Evolutionary conservation across 2,888 invertebrate genomes (phyloP).

Genomic region (Onchidella celtica): DNA sequence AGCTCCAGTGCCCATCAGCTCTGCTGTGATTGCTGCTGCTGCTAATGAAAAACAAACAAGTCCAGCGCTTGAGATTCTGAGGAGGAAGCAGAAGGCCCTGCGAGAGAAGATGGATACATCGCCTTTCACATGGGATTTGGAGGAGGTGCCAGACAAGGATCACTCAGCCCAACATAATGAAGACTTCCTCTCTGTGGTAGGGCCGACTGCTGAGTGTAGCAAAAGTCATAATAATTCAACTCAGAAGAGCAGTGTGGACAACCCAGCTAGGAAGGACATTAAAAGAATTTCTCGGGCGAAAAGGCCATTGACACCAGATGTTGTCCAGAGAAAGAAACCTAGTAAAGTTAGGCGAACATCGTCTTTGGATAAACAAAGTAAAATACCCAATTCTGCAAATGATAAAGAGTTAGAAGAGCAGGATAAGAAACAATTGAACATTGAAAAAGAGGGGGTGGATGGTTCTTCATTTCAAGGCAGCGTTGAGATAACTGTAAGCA

Average conservation of each 20-base stretch:
- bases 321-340: not conserved
- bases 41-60: slow-evolving; percentile 8
- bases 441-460: not conserved
- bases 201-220: not conserved
- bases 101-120: slow-evolving; percentile 48
- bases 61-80: slow-evolving; percentile 27
- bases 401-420: not conserved
- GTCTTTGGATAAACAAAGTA: slow-evolving; percentile 6
- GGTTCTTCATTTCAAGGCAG: not conserved
- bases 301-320: slow-evolving; percentile 23
- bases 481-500: not conserved
- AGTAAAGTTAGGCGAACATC: slow-evolving; percentile 18
- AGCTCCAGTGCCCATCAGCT: not conserved
- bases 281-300: not conserved
- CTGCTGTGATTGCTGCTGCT: not conserved
- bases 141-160: slow-evolving; percentile 35
- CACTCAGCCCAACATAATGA: not conserved
- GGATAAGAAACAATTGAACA: not conserved
- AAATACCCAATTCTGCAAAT: not conserved
- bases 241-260: not conserved
- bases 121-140: slow-evolving; percentile 55
- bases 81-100: slow-evolving; percentile 48
- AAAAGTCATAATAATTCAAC: not conserved
- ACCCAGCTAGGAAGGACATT: not conserved
- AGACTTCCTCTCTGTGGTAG: not conserved